Conservation (phyloP, 2,113 vertebrate species). For the Campylorhamphus procurvoides region DNA sequence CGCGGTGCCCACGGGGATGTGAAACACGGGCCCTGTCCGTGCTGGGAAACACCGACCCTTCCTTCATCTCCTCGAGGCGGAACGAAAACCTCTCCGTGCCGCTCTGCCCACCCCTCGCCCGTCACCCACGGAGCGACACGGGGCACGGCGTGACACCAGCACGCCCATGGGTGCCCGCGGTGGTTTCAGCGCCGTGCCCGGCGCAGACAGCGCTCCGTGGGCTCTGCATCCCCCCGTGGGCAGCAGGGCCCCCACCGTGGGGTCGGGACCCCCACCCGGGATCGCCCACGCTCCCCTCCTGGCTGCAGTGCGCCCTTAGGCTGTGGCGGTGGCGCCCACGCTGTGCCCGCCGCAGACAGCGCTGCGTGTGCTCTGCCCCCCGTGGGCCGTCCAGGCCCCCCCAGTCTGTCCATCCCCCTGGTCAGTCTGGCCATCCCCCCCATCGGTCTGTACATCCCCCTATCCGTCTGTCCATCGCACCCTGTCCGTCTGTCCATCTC, state of each 20-base stretch:
- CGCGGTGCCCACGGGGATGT: not conserved
- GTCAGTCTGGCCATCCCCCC: too few relatives aligned
- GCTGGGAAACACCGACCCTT: not conserved
- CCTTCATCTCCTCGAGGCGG: not conserved
- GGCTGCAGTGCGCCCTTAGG: not conserved
- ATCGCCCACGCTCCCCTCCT: not conserved
- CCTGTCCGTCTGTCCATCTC: too few relatives aligned
- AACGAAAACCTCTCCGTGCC: not conserved
- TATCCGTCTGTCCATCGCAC: too few relatives aligned
- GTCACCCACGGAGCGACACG: not conserved
- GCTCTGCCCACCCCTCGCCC: not conserved
- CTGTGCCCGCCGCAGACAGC: not conserved
- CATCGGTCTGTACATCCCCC: too few relatives aligned
- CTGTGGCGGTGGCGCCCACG: not conserved
- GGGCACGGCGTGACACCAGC: not conserved
- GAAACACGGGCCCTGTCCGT: not conserved
- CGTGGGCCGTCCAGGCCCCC: not conserved
- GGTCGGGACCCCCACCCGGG: not conserved
- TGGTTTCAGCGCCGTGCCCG: not conserved
- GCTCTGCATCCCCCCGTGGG: not conserved
- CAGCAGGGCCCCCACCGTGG: not conserved
- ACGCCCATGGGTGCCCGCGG: slow-evolving; percentile 23
- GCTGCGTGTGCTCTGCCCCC: not conserved
- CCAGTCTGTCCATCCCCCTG: too few relatives aligned
- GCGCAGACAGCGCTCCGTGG: not conserved